Base-by-base conservation (phyloP, 2,113 vertebrate genomes). In the Lagopus leucura region DNA sequence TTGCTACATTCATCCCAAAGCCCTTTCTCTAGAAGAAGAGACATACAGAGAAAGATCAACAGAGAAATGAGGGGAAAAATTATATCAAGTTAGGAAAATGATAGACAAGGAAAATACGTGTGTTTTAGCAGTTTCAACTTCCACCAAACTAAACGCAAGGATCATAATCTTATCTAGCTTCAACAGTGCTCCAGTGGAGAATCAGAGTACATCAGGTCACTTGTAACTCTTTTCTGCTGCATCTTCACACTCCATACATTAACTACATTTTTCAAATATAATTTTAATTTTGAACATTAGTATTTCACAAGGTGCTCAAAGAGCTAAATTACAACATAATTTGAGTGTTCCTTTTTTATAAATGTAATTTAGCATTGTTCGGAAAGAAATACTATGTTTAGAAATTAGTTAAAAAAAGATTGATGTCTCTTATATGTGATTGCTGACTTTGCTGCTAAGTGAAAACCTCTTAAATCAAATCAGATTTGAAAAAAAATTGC, bases 381-480 rank as follows among this genome's bases (percentile, higher is more conserved):
- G 16, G 40, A 76, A 86, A 70, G 11, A 67, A 34, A n/a, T 8
- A 9, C 17, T 65, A 2, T 34, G 16, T 10, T 64, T 52, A 61
- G 11, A 20, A 86, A 60, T 47, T 28, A 60, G 11, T 32, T 13
- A 54, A 69, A 40, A 40, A 55, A 63, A 34, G 2, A 74, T 20
- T 2, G 1, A 0, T 12, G 27, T 27, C 77, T 86, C 24, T 11
- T 69, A 9, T 0, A 0, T 50, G 22, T 16, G 15, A 73, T 45
- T 82, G 32, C n/a, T 55, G 57, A 38, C 25, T 28, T 60, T 32
- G 16, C 58, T 82, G n/a, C n/a, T 65, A 58, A 80, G 5, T 45
- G 38, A 54, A 88, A 90, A 54, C 8, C 8, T 83, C 69, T 61
- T 48, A 67, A 83, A 65, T 18, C 2, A 80, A 86, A 83, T 24